Conservation (phyloP, 2,113 vertebrate species). For the cattle (Bos taurus) region DNA sequence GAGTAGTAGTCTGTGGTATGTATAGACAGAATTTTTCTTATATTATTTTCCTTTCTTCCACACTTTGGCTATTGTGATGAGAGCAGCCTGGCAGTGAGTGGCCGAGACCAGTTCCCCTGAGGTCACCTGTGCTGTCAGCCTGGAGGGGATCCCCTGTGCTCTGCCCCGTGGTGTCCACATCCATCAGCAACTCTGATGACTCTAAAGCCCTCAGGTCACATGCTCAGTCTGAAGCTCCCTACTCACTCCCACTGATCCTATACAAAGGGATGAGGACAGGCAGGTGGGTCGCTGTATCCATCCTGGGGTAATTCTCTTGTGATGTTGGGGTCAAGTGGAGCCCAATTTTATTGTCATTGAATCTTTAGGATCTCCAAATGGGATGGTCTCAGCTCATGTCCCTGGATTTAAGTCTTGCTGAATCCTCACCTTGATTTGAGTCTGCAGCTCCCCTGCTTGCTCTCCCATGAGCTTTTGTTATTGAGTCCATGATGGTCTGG, state of each 20-base stretch:
- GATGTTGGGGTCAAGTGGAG: not conserved
- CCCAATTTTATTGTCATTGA: not conserved
- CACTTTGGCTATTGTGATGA: not conserved
- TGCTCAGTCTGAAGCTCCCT: not conserved
- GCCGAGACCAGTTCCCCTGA: not conserved
- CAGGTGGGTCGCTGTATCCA: accelerated
- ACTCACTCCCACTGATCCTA: not conserved
- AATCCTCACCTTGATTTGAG: not conserved
- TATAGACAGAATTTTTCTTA: not conserved
- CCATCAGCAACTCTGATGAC: too few relatives aligned
- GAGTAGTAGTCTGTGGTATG: accelerated
- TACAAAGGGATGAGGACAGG: not conserved
- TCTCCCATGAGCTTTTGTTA: accelerated
- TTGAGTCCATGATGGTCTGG: accelerated
- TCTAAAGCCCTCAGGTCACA: not conserved
- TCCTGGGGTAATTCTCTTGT: not conserved
- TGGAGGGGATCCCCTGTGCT: too few relatives aligned
- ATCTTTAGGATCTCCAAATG: not conserved
- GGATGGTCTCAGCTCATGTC: not conserved
- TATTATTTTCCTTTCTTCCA: not conserved
- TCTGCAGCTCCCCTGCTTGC: accelerated
- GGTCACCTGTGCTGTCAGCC: not conserved
- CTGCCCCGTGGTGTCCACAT: accelerated
- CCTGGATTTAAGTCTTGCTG: not conserved
- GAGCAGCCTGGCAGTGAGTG: not conserved